phyloP scores from a whole-genome alignment of 1,140 invertebrate genomes.

The Drosophila sturtevanti region DNA sequence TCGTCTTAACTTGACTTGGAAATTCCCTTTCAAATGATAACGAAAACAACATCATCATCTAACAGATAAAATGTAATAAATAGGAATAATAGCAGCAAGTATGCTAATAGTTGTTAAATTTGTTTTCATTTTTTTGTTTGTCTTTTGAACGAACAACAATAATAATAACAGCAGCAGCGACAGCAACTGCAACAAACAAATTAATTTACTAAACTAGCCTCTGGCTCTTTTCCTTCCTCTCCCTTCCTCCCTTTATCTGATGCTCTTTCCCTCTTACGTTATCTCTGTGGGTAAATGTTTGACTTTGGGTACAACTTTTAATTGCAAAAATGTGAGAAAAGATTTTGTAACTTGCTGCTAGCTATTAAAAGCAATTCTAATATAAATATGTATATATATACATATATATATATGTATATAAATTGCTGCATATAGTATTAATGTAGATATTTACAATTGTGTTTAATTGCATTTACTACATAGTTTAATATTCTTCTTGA shows the following conservation, averaged over 20 bases:
- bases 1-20: conserved; percentile 15
- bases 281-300: background rate
- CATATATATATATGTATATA: too few relatives aligned
- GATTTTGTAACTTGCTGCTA: background rate
- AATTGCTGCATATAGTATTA: too few relatives aligned
- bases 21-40: conserved; percentile 1
- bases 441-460: too few relatives aligned
- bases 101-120: conserved; percentile 14
- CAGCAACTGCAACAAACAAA: conserved; percentile 13
- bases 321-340: background rate
- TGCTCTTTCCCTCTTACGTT: background rate
- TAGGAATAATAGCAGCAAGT: background rate
- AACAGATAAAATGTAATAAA: background rate
- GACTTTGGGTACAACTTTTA: background rate
- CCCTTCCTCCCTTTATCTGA: too few relatives aligned
- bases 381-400: background rate
- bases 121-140: conserved; percentile 55
- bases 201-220: background rate
- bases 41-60: background rate
- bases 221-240: background rate
- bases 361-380: background rate
- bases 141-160: conserved; percentile 17
- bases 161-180: background rate
- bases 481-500: too few relatives aligned
- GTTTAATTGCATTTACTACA: too few relatives aligned